Conservation (phyloP, 2,888 invertebrate genomes). For the Rotaria sp. region DNA sequence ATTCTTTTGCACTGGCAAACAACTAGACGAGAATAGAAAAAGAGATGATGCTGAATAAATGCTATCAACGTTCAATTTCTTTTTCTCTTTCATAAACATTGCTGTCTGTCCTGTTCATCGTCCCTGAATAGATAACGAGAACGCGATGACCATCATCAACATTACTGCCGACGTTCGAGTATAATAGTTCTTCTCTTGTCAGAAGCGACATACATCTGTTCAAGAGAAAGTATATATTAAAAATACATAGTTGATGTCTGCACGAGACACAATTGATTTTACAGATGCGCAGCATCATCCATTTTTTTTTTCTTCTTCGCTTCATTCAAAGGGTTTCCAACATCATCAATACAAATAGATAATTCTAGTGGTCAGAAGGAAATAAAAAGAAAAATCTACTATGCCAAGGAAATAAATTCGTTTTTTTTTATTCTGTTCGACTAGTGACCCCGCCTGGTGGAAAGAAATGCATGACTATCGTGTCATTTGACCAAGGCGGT, state of each 20-base stretch:
- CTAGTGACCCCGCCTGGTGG: background rate
- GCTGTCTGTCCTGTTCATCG: background rate
- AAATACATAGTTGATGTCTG: background rate
- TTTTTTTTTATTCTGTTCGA: background rate
- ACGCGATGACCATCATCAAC: constrained; percentile 4
- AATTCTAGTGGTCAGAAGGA: background rate
- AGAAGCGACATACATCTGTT: background rate
- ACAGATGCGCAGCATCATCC: background rate
- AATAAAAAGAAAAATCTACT: background rate
- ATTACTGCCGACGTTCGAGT: background rate
- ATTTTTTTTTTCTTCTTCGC: background rate
- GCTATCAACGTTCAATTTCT: background rate
- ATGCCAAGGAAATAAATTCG: background rate
- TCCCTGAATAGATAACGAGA: constrained; percentile 8
- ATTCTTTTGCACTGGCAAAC: background rate
- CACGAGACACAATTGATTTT: constrained; percentile 17
- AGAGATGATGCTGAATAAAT: constrained; percentile 15
- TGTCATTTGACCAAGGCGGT: background rate
- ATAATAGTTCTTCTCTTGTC: background rate
- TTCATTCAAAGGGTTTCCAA: background rate
- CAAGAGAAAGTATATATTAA: background rate
- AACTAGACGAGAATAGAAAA: background rate
- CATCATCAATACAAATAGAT: background rate
- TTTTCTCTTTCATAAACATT: background rate
- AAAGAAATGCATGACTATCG: background rate